These are phyloP conservation scores for Brachionus sp. DNA, from an alignment of 1,140 invertebrate species.

Conservation along the genomic window DNA sequence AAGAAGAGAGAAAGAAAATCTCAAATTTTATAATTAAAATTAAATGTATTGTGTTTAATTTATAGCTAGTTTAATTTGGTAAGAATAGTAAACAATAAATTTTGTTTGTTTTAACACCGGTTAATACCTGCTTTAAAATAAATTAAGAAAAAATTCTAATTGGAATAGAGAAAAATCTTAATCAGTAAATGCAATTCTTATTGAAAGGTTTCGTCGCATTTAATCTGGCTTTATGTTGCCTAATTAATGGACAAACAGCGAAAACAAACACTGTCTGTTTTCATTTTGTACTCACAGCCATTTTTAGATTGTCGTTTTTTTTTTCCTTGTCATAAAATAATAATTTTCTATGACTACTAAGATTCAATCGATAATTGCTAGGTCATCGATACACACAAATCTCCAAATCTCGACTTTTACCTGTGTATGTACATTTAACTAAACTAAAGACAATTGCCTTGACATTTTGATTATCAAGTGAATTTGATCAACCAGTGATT, in stretches of 20 bases:
- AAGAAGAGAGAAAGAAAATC: not conserved
- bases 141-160: constrained; percentile 7
- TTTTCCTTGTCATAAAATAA: not conserved
- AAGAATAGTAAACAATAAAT: not conserved
- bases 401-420: constrained; percentile 12
- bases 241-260: not conserved
- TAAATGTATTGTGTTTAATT: not conserved
- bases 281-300: constrained; percentile 27
- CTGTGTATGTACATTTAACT: not conserved
- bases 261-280: not conserved
- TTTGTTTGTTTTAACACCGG: constrained; percentile 18
- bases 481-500: not conserved
- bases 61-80: not conserved
- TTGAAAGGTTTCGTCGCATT: not conserved
- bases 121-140: constrained; percentile 17
- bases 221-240: not conserved
- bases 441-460: constrained; percentile 1
- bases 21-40: not conserved
- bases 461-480: not conserved
- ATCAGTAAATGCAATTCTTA: not conserved
- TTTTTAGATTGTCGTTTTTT: constrained; percentile 14
- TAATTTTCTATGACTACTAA: constrained; percentile 35
- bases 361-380: constrained; percentile 30
- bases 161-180: not conserved
- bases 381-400: not conserved